Evolutionary conservation across 2,888 invertebrate species (phyloP).

Genomic region (Nemotelus nigrinus): DNA sequence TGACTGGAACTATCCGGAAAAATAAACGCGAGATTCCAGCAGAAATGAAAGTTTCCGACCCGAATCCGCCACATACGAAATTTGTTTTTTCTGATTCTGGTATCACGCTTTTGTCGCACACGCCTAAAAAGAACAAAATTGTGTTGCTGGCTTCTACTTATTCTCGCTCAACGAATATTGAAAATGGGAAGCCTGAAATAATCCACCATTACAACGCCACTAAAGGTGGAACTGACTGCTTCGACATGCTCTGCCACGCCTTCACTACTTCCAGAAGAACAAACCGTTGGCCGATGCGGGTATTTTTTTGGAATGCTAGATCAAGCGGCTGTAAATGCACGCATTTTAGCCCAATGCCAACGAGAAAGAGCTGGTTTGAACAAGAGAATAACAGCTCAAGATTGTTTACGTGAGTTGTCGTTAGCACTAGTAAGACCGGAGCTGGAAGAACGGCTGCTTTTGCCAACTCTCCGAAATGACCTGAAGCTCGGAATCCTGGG

Average conservation of each 20-base stretch:
- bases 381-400: too few species aligned
- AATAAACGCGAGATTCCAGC: conserved; percentile 10
- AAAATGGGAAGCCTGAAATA: background rate
- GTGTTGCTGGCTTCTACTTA: conserved; percentile 7
- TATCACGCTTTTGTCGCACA: background rate
- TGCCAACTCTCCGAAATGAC: too few species aligned
- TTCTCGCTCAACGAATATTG: background rate
- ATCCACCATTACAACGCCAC: conserved; percentile 2
- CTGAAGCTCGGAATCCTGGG: too few species aligned
- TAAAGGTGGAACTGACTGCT: background rate
- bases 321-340: background rate
- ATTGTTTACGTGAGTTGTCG: too few species aligned
- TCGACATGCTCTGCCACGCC: background rate
- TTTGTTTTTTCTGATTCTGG: background rate
- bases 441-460: too few species aligned
- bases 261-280: background rate
- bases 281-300: conserved; percentile 7
- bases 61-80: background rate
- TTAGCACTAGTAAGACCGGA: too few species aligned
- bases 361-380: too few species aligned
- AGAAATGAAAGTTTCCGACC: background rate
- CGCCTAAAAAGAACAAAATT: conserved; percentile 1
- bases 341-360: background rate
- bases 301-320: conserved; percentile 9
- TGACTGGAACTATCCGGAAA: background rate